Base-by-base conservation (phyloP, 2,888 invertebrate species). In the Troides oblongomaculatus region DNA sequence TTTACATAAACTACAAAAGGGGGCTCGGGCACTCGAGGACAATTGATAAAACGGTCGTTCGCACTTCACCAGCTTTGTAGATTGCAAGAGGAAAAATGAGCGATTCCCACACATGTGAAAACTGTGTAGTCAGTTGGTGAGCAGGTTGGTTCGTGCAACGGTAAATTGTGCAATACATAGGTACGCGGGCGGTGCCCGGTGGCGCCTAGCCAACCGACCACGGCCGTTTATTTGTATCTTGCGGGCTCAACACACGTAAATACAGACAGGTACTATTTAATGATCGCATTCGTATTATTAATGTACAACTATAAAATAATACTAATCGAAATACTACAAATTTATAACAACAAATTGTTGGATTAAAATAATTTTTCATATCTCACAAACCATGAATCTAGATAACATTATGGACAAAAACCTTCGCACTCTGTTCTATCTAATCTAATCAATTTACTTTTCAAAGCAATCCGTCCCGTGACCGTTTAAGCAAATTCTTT, bases 221-320 rank as follows among this genome's bases (percentile, higher is more conserved):
- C 72, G 78, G 78, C 61, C 78, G 72, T 75, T 80, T 87, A 86
- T 86, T 86, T 84, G 78, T 79, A 73, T 74, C 70, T 70, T 70
- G 67, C 66, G 57, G 62, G 72, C 71, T 72, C 69, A 46, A 64
- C 69, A 57, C 46, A 64, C 56, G 57, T 53, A 68, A 66, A 66
- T 61, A 70, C 59, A 68, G 61, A 79, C 77, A 76, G 72, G 75
- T 50, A 50, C 50, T 4, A 50, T 1, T 50, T 66, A 68, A 65
- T 64, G 59, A 67, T 69, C 66, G 58, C 53, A 68, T 64, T n/a
- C 39, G 43, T 25, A 58, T 58, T 25, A 0, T 25, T 58, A 58
- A 17, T 0, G 10, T 3, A 5, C 2, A 50, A 50, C 17, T 18
- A 17, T 17, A 58, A 30, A 43, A 6, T 53, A 53, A 60, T 60